A percentile compares a stretch with the other conserved stretches of the same genome.
Evolutionary conservation across 1,140 invertebrate genomes (phyloP).

Genomic region (Drosophila pruinosa): DNA sequence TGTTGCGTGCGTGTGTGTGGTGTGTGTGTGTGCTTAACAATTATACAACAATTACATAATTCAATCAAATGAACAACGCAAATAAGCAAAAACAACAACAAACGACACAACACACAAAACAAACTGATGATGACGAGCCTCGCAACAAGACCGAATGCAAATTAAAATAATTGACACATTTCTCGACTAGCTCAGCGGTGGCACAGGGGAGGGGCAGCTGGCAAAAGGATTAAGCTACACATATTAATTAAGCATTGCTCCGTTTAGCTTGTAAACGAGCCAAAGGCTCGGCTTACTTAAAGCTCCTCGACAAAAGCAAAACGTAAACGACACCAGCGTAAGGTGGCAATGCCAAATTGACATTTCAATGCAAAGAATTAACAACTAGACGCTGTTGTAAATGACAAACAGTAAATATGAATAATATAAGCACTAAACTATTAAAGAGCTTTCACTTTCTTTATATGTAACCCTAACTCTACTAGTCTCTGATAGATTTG

Average conservation of each 20-base stretch:
- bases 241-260: constrained; percentile 13
- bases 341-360: background rate
- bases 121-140: background rate
- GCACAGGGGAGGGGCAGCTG: background rate
- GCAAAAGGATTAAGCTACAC: background rate
- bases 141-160: constrained; percentile 45
- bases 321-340: background rate
- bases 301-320: background rate
- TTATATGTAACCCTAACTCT: no score
- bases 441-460: no score
- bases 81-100: constrained; percentile 59
- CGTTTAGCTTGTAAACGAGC: background rate
- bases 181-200: background rate
- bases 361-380: background rate
- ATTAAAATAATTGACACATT: constrained; percentile 54
- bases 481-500: no score
- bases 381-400: no score
- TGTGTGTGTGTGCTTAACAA: constrained; percentile 62
- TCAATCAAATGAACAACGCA: constrained; percentile 75
- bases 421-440: no score
- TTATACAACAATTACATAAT: constrained; percentile 78
- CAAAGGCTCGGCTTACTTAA: background rate
- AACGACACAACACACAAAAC: constrained; percentile 46
- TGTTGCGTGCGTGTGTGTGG: constrained; percentile 9
- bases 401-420: no score